Evolutionary conservation across 2,113 vertebrate genomes (phyloP).

Genomic region (Bubo blakistoni): DNA sequence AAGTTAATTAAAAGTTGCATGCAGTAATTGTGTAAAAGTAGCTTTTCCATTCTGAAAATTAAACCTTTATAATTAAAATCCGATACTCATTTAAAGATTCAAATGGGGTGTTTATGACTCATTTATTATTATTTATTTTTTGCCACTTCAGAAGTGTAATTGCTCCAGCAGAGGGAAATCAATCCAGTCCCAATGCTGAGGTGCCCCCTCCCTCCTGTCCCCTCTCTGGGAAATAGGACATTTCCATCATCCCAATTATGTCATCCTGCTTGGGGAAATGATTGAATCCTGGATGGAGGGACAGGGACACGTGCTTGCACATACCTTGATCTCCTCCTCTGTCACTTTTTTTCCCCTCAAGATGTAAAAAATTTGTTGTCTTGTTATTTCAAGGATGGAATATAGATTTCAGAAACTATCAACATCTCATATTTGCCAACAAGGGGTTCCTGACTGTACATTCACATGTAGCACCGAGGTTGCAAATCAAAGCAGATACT

Average conservation of each 20-base stretch:
- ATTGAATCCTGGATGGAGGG: background rate
- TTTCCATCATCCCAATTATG: background rate
- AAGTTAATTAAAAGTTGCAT: conserved; percentile 81
- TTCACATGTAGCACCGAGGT: background rate
- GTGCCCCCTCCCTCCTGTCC: background rate
- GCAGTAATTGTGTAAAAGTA: conserved; percentile 74
- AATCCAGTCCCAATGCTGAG: background rate
- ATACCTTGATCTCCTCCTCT: background rate
- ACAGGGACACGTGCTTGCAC: background rate
- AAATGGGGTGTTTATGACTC: conserved; percentile 68
- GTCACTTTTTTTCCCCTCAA: background rate
- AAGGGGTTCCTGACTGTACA: background rate
- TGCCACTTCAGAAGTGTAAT: conserved; percentile 1
- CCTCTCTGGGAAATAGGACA: background rate
- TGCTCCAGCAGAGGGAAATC: background rate
- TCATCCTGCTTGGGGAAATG: background rate
- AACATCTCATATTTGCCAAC: background rate
- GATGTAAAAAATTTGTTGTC: background rate
- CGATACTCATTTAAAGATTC: conserved; percentile 70
- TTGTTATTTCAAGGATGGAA: background rate
- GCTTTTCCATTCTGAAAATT: conserved; percentile 75
- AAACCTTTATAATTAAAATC: conserved; percentile 79
- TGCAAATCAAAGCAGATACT: background rate
- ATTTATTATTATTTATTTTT: conserved; percentile 65
- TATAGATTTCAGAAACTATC: background rate